Evolutionary conservation across 2,797 vertebrate species (phyloP).

Genomic region (Labroides dimidiatus): DNA sequence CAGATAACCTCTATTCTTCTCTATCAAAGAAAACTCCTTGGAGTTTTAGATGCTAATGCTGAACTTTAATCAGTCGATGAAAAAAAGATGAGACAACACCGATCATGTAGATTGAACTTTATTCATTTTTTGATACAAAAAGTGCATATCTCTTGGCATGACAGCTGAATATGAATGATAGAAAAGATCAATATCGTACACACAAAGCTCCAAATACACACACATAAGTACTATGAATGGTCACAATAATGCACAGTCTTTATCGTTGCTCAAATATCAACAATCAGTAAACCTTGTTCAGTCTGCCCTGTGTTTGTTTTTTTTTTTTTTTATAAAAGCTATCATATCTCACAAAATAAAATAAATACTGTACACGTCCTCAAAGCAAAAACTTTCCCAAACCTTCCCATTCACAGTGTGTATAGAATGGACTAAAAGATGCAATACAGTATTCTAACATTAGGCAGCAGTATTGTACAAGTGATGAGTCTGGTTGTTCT

Average conservation of each 20-base stretch:
- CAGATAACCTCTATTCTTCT: conserved; percentile 4
- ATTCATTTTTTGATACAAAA: conserved; percentile 76
- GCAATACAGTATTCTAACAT: conserved; percentile 71
- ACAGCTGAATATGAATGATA: conserved; percentile 72
- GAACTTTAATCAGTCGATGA: conserved; percentile 25
- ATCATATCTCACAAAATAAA: conserved; percentile 76
- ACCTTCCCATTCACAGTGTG: conserved; percentile 66
- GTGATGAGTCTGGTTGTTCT: conserved; percentile 26
- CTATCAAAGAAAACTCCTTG: conserved; percentile 8
- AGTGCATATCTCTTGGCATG: conserved; percentile 75
- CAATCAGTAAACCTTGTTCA: conserved; percentile 58
- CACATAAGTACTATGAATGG: conserved; percentile 60
- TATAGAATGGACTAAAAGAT: conserved; percentile 64
- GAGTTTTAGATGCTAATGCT: background rate
- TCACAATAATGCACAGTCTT: conserved; percentile 59
- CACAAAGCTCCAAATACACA: conserved; percentile 67
- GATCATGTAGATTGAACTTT: conserved; percentile 55
- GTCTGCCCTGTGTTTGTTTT: conserved; percentile 31
- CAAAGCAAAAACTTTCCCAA: conserved; percentile 44
- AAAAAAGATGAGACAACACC: conserved; percentile 42
- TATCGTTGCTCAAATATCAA: conserved; percentile 54
- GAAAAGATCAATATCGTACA: conserved; percentile 74
- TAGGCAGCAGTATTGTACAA: conserved; percentile 81
- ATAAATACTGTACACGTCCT: conserved; percentile 86
- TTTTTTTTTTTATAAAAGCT: conserved; percentile 72